phyloP scores from a whole-genome alignment of 1,140 invertebrate species.

The Pinna nobilis region DNA sequence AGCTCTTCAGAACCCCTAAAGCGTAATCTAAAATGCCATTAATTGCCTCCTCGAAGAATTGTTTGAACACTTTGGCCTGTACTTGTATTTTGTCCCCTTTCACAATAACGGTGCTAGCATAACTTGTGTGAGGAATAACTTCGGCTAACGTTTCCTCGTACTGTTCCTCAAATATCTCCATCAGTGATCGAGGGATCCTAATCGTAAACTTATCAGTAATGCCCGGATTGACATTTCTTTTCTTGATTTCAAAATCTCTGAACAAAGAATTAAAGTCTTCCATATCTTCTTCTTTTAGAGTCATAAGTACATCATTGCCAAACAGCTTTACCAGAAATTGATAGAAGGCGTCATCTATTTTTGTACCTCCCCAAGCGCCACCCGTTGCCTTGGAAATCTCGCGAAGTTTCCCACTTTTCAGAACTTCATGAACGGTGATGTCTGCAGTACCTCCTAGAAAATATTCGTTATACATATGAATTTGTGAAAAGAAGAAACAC shows the following conservation, averaged over 20 bases:
- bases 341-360: slow-evolving; percentile 46
- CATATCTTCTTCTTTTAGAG: slow-evolving; percentile 11
- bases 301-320: slow-evolving; percentile 24
- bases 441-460: slow-evolving; percentile 49
- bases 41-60: slow-evolving; percentile 28
- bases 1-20: slow-evolving; percentile 14
- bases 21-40: slow-evolving; percentile 29
- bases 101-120: not conserved
- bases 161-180: slow-evolving; percentile 1
- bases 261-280: slow-evolving; percentile 28
- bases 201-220: slow-evolving; percentile 14
- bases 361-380: slow-evolving; percentile 53
- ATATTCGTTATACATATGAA: not conserved
- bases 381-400: slow-evolving; percentile 46
- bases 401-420: slow-evolving; percentile 20
- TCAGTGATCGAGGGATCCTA: slow-evolving; percentile 21
- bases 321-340: slow-evolving; percentile 33
- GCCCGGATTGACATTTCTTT: slow-evolving; percentile 31
- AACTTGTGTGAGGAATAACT: slow-evolving; percentile 26
- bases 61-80: slow-evolving; percentile 24
- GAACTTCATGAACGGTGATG: slow-evolving; percentile 49
- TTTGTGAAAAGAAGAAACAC: too few species aligned
- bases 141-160: slow-evolving; percentile 2
- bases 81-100: slow-evolving; percentile 27
- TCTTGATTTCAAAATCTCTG: slow-evolving; percentile 47